Conservation (phyloP, 2,888 invertebrate species). For the Drosophila hamatofila region DNA sequence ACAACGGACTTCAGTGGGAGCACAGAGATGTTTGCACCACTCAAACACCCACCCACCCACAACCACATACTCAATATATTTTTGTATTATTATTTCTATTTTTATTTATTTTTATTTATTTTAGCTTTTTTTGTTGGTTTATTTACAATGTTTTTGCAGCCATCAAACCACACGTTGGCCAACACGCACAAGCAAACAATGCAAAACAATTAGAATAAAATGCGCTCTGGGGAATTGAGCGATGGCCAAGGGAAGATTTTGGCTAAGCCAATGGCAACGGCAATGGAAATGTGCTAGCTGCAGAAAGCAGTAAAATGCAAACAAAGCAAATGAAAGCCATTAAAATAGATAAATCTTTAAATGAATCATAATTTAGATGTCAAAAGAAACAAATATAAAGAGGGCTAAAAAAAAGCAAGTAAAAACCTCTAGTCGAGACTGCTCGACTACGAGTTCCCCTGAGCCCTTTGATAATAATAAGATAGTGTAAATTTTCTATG, state of each 20-base stretch:
- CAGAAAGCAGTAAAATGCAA: constrained; percentile 8
- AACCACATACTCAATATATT: constrained; percentile 17
- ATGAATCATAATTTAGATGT: constrained; percentile 29
- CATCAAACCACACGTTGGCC: constrained; percentile 42
- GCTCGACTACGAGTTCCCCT: too few relatives aligned
- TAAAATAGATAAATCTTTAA: constrained; percentile 44
- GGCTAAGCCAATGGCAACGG: constrained; percentile 17
- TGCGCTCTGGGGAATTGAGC: constrained; percentile 71
- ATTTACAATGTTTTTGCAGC: constrained; percentile 25
- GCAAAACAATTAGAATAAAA: constrained; percentile 83
- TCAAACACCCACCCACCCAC: neutral
- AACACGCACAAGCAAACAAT: constrained; percentile 70
- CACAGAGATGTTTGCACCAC: too few relatives aligned
- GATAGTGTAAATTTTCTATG: too few relatives aligned
- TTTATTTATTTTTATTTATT: constrained; percentile 17
- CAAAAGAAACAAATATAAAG: neutral
- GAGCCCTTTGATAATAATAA: too few relatives aligned
- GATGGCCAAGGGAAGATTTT: constrained; percentile 36
- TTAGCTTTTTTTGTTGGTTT: constrained; percentile 8
- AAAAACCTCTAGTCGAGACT: too few relatives aligned
- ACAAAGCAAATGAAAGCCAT: constrained; percentile 31
- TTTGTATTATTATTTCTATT: constrained; percentile 37
- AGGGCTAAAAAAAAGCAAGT: too few relatives aligned
- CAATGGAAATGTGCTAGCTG: constrained; percentile 10
- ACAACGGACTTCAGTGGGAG: constrained; percentile 25